Evolutionary conservation across 2,797 vertebrate species (phyloP), one percentile per base, ranked within the genome.

Genomic region (Falco peregrinus): DNA sequence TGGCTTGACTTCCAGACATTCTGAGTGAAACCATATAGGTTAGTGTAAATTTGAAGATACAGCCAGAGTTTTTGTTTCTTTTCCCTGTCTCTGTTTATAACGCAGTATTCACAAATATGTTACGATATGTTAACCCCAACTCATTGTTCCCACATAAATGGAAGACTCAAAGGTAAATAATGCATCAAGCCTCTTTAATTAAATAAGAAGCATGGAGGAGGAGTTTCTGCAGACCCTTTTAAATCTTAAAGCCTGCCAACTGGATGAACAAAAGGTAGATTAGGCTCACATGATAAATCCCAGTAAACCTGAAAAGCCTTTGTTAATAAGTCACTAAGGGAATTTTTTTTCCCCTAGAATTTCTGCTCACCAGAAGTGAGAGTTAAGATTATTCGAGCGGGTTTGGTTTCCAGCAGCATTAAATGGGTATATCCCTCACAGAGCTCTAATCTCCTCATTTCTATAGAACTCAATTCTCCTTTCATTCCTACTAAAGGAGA

Each of bases 231-330:
- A 95, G 88, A 87, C 91, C 84, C 61, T 93, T 95, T 97, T 95
- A 95, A 95, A 95, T 67, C 87, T 90, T 95, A 95, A 96, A 96
- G 87, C 93, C 80, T 97, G 89, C 77, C 91, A 95, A 95, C 95
- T 85, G 84, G 90, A 93, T 91, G 95, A 95, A 96, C 91, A 97
- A 97, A 97, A 97, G 93, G 90, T 97, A 97, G 95, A 96, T 97
- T 97, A 97, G 90, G 94, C 94, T 96, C 97, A 97, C 95, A 95
- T 95, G 84, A 92, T 97, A 97, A 95, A 95, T 95, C 87, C 94
- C 90, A 93, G 92, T 47, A 96, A 97, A 96, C 89, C 77, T 95
- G 91, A 96, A 97, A 97, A 96, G 93, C 87, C 57, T 96, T 94
- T 87, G 94, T 97, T 97, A 97, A 96, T 95, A 97, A 97, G 95